A percentile compares a stretch with the other conserved stretches of the same genome.
Evolutionary conservation across 2,113 vertebrate genomes (phyloP).

Genomic region (Malurus elegans): DNA sequence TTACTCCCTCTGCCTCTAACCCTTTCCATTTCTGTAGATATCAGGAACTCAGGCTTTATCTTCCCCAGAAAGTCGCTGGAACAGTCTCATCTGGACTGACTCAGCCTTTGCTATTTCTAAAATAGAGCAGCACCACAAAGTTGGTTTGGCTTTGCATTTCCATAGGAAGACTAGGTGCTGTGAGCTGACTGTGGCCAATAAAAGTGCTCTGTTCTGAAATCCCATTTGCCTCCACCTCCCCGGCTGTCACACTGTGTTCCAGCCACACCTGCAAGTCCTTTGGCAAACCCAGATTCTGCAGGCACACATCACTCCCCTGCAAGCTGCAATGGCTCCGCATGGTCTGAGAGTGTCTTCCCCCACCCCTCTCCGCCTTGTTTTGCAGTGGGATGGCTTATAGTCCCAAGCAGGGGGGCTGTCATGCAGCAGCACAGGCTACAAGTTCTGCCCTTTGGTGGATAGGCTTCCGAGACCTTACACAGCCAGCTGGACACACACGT

Average conservation of each 20-base stretch:
- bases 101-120: background rate
- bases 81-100: background rate
- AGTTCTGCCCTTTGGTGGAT: background rate
- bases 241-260: background rate
- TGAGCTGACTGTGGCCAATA: background rate
- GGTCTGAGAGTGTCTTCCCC: background rate
- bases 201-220: background rate
- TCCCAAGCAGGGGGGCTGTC: background rate
- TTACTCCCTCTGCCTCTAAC: background rate
- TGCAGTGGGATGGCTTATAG: background rate
- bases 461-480: background rate
- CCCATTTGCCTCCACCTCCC: background rate
- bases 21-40: background rate
- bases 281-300: background rate
- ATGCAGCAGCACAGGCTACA: background rate
- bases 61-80: background rate
- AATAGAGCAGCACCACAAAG: background rate
- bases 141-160: background rate
- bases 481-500: background rate
- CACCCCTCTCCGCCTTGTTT: background rate
- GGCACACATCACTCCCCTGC: background rate
- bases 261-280: background rate
- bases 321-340: background rate
- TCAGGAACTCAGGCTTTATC: background rate
- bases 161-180: accelerated